phyloP scores from a whole-genome alignment of 2,888 invertebrate genomes.

The Rhimphoctona megacephalus region DNA sequence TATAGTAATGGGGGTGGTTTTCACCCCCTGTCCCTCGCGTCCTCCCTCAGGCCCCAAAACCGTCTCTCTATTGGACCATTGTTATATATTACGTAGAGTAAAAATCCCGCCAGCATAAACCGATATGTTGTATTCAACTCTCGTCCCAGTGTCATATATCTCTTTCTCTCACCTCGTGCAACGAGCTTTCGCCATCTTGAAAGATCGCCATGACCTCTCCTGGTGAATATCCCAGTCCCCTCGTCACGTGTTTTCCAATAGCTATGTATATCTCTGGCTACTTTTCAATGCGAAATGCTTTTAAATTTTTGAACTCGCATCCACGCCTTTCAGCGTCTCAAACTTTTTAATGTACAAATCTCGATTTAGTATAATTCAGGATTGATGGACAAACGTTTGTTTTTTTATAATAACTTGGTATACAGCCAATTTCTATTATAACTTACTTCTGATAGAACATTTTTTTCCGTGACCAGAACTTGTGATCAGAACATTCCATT shows the following conservation, averaged over 20 bases:
- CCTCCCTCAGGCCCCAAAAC: slow-evolving; percentile 16
- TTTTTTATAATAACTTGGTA: not conserved
- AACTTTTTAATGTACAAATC: not conserved
- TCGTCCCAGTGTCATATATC: slow-evolving; percentile 41
- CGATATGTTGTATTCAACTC: slow-evolving; percentile 48
- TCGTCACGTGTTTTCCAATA: slow-evolving; percentile 68
- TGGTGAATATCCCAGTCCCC: slow-evolving; percentile 59
- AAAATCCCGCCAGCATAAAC: slow-evolving; percentile 50
- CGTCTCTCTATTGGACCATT: slow-evolving; percentile 29
- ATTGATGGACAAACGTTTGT: not conserved
- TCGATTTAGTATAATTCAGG: not conserved
- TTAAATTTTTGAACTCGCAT: not conserved
- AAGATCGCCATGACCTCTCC: slow-evolving; percentile 67
- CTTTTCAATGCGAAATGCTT: not conserved
- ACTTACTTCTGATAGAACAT: not conserved
- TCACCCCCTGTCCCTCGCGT: not conserved
- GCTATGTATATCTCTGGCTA: not conserved
- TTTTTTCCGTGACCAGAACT: too few species aligned
- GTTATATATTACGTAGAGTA: slow-evolving; percentile 52
- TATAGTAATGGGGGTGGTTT: slow-evolving; percentile 31
- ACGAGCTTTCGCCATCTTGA: slow-evolving; percentile 75
- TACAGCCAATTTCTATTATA: not conserved
- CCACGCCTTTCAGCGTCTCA: not conserved
- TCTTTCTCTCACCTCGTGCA: slow-evolving; percentile 45
- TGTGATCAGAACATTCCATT: not conserved